Evolutionary conservation across 2,888 invertebrate genomes (phyloP), one percentile per base, ranked within the genome.

Genomic region (Galeopsomyia nigrocyanea): DNA sequence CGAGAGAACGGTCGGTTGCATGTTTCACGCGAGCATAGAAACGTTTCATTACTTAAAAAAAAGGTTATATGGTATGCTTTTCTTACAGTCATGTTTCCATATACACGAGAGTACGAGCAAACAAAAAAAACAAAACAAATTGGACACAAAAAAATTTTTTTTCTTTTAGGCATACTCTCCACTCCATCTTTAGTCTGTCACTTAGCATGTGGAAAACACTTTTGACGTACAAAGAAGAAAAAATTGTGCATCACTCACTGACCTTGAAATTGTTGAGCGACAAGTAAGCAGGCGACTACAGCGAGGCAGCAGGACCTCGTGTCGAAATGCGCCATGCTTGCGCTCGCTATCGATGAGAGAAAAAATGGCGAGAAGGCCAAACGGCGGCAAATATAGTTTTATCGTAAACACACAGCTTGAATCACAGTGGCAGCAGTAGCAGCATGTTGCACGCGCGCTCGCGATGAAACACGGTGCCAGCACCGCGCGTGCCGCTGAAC

Each of bases 401-500:
- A 7, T 39, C 1, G 26, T 26, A 26, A 39, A 13, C 39, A n/a
- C n/a, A n/a, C n/a, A 39, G 39, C 5, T 7, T 1, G 14, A 64
- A 22, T n/a, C 19, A 51, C 39, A 46, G 9, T 9, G 19, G 14
- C 39, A 46, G 9, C 16, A 31, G 14, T n/a, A 13, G 17, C n/a
- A 22, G 31, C 14, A 13, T 7, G 26, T 47, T 31, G 63, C 31
- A 31, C 31, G 19, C 16, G 46, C 64, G 53, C 46, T 19, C 19
- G 31, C 17, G 55, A 56, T 21, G 50, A 53, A 22, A 26, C 31
- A 47, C 47, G 22, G 68, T 60, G 62, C 63, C 74, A 69, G 71
- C 61, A 76, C 75, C 75, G 76, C 74, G 74, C 74, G 75, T 75
- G 76, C 71, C 75, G 79, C 77, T 74, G 76, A 76, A 73, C 75